Conservation (phyloP, 2,888 invertebrate genomes). For the Heliconius sara region DNA sequence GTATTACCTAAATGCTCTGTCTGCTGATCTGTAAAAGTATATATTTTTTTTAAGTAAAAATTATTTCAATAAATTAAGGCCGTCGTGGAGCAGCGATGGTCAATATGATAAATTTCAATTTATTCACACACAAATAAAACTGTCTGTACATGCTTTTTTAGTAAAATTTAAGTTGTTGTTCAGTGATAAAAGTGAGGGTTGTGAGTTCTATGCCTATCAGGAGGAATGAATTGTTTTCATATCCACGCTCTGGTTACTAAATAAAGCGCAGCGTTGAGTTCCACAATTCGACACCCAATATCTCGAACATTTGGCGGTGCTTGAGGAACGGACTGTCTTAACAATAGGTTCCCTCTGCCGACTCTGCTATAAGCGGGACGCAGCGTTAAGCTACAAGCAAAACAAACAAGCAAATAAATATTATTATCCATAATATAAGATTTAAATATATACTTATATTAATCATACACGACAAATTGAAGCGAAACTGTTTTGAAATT, state of each 20-base stretch:
- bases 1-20: neutral
- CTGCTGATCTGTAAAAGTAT: neutral
- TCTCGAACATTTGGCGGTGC: neutral
- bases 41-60: neutral
- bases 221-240: too few species aligned
- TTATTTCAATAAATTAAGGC: neutral
- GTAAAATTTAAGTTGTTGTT: too few species aligned
- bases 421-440: neutral
- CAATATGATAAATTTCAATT: too few species aligned
- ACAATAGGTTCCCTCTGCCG: neutral
- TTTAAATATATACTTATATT: neutral
- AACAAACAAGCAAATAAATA: neutral
- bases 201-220: too few species aligned
- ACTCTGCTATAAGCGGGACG: too few species aligned
- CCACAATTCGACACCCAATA: too few species aligned
- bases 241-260: too few species aligned
- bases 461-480: constrained; percentile 1
- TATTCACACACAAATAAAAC: too few species aligned
- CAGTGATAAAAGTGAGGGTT: too few species aligned
- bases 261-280: too few species aligned
- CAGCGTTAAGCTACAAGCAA: too few species aligned
- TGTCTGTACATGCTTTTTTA: too few species aligned
- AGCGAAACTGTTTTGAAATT: constrained; percentile 19
- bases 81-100: neutral
- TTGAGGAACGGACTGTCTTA: neutral